These are phyloP conservation scores for Papilio polytes DNA, from an alignment of 1,140 invertebrate species.

Conservation along the genomic window DNA sequence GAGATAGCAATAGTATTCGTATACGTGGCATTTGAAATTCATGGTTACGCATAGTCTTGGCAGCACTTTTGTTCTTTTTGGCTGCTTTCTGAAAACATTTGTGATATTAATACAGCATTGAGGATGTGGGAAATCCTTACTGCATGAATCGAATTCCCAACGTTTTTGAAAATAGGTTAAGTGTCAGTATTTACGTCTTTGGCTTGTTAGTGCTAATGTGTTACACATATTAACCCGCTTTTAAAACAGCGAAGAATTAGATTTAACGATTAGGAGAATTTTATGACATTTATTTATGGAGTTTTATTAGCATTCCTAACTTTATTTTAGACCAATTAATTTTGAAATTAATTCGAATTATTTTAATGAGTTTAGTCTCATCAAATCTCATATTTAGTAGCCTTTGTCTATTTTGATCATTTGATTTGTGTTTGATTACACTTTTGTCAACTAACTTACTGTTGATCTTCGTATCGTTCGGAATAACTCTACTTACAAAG, in stretches of 20 bases:
- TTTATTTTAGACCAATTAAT: background rate
- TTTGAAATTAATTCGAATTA: background rate
- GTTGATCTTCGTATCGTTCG: background rate
- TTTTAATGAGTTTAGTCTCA: background rate
- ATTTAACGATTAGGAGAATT: background rate
- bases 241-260: background rate
- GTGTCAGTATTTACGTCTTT: conserved; percentile 11
- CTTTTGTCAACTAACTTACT: background rate
- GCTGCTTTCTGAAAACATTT: conserved; percentile 47
- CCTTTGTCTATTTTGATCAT: background rate
- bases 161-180: conserved; percentile 27
- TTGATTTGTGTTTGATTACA: background rate
- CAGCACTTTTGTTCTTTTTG: conserved; percentile 57
- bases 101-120: conserved; percentile 38
- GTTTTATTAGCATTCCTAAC: background rate
- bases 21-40: background rate
- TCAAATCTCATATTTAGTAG: background rate
- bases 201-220: background rate
- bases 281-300: conserved; percentile 7
- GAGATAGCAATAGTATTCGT: background rate
- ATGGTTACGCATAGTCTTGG: conserved; percentile 52
- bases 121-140: conserved; percentile 22
- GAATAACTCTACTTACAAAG: conserved; percentile 64
- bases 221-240: conserved; percentile 4
- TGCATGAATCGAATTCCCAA: conserved; percentile 23